Conservation (phyloP, 2,888 invertebrate genomes). For the Agrotis ipsilon region DNA sequence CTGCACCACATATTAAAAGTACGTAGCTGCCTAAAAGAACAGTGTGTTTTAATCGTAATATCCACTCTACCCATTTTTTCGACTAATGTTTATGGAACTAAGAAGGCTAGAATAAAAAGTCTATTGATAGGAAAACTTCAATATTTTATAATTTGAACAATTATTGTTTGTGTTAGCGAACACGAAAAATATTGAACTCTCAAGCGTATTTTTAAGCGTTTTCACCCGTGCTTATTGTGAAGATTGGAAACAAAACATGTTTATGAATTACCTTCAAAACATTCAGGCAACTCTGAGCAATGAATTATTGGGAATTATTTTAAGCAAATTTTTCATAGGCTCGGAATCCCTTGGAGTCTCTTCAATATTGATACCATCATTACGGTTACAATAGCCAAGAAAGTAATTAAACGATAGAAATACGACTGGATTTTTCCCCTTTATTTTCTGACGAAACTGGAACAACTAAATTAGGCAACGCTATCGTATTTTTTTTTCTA, state of each 20-base stretch:
- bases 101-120: too few species aligned
- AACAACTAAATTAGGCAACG: not conserved
- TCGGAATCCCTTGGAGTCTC: not conserved
- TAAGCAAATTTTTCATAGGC: not conserved
- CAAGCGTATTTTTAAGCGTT: not conserved
- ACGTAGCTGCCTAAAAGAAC: too few species aligned
- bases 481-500: not conserved
- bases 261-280: not conserved
- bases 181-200: too few species aligned
- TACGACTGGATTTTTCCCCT: constrained; percentile 1
- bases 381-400: not conserved
- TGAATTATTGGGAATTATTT: not conserved
- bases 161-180: too few species aligned
- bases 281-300: not conserved
- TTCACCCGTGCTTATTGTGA: not conserved
- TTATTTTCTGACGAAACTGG: not conserved
- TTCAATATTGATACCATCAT: not conserved
- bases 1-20: too few species aligned
- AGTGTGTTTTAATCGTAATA: too few species aligned
- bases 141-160: too few species aligned
- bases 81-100: too few species aligned
- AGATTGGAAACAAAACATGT: not conserved
- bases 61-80: too few species aligned
- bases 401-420: not conserved
- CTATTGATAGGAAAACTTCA: too few species aligned